phyloP scores from a whole-genome alignment of 2,797 vertebrate species.

The Pterois miles region DNA sequence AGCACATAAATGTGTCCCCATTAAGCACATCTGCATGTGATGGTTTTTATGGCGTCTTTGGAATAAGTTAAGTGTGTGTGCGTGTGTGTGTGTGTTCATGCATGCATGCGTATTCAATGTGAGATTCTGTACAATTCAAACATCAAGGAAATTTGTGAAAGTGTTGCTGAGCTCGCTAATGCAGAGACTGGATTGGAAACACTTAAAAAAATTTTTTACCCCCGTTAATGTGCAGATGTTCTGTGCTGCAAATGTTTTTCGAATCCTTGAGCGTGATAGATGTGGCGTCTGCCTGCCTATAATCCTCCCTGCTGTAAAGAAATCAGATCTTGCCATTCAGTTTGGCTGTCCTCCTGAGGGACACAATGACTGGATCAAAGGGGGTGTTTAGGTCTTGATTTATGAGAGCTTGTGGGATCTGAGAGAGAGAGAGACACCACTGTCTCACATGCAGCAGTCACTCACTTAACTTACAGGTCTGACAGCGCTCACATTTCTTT shows the following conservation, averaged over 20 bases:
- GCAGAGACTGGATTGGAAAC: constrained; percentile 32
- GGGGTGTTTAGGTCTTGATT: constrained; percentile 86
- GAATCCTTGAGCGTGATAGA: constrained; percentile 63
- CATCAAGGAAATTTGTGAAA: constrained; percentile 38
- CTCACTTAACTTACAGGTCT: constrained; percentile 80
- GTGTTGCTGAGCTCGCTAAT: constrained; percentile 10
- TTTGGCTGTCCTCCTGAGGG: constrained; percentile 82
- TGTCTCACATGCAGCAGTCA: constrained; percentile 78
- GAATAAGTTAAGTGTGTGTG: constrained; percentile 29
- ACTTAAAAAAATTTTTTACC: constrained; percentile 12
- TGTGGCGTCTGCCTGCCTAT: constrained; percentile 69
- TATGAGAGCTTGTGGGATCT: constrained; percentile 83
- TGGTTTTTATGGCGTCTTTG: constrained; percentile 28
- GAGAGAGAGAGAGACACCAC: constrained; percentile 75
- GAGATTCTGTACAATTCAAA: constrained; percentile 46
- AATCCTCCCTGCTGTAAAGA: constrained; percentile 77
- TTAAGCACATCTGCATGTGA: constrained; percentile 39
- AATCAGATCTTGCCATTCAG: constrained; percentile 79
- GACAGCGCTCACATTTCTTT: constrained; percentile 72
- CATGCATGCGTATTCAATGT: not conserved
- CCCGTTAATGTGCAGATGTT: constrained; percentile 55
- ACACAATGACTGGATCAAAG: constrained; percentile 84
- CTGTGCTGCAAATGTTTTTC: constrained; percentile 60
- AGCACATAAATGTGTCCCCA: constrained; percentile 16
- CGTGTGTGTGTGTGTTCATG: not conserved